A percentile compares a stretch with the other conserved stretches of the same genome.
Conservation (phyloP, 1,140 invertebrate genomes). For the Prorops nasuta region DNA sequence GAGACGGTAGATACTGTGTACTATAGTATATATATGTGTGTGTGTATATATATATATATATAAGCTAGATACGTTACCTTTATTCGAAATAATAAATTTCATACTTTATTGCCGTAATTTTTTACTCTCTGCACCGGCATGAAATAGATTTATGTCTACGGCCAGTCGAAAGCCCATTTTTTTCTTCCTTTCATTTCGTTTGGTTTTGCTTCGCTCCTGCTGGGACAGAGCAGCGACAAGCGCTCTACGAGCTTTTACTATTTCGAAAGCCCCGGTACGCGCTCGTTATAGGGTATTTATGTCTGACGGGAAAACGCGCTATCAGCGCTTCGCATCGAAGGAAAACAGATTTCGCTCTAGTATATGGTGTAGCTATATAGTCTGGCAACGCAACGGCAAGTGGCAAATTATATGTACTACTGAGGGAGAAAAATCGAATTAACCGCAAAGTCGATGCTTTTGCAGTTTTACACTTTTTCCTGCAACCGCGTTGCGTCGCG, state of each 20-base stretch:
- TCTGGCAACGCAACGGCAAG: background rate
- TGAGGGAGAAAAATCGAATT: background rate
- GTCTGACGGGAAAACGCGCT: background rate
- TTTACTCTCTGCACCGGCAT: background rate
- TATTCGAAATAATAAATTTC: background rate
- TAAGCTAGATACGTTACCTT: background rate
- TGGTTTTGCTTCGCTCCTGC: no score
- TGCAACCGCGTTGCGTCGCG: no score
- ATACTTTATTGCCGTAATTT: background rate
- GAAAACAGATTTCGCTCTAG: background rate
- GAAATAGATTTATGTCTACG: conserved; percentile 18
- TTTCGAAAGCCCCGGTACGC: background rate
- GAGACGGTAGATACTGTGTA: no score
- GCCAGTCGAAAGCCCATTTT: background rate
- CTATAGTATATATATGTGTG: no score
- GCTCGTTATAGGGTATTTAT: background rate
- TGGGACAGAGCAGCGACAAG: no score
- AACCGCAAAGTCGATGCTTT: background rate
- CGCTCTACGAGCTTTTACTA: background rate
- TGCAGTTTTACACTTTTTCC: no score
- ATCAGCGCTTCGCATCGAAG: no score
- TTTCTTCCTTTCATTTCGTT: background rate
- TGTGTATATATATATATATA: no score
- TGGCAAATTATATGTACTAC: background rate
- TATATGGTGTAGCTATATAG: background rate